A percentile compares a stretch with the other conserved stretches of the same genome.
These are phyloP conservation scores for Drosophila paucipuncta DNA, from an alignment of 2,888 invertebrate genomes.

Conservation along the genomic window DNA sequence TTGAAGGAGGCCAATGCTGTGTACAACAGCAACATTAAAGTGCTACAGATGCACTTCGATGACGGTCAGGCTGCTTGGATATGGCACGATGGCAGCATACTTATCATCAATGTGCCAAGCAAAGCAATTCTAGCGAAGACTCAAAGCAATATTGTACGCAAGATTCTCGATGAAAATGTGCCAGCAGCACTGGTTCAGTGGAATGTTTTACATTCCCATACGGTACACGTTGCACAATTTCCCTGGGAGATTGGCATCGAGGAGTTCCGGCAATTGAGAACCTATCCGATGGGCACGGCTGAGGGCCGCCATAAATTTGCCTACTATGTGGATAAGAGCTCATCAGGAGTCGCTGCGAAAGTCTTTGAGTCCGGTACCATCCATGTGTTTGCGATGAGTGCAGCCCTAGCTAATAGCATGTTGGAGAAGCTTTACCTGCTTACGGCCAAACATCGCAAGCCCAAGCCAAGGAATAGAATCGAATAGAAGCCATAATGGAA, in stretches of 20 bases:
- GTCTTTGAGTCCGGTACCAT: slow-evolving; percentile 43
- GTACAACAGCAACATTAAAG: slow-evolving; percentile 33
- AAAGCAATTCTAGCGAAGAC: slow-evolving; percentile 20
- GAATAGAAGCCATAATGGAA: background rate
- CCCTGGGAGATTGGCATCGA: slow-evolving; percentile 40
- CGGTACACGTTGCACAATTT: slow-evolving; percentile 21
- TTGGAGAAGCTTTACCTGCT: slow-evolving; percentile 37
- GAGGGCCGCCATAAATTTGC: slow-evolving; percentile 4
- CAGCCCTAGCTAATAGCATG: slow-evolving; percentile 32
- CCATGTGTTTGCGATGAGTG: slow-evolving; percentile 42
- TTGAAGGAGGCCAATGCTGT: slow-evolving; percentile 5
- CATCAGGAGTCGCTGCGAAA: slow-evolving; percentile 44
- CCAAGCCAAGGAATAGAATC: background rate
- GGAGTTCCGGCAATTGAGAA: slow-evolving; percentile 19
- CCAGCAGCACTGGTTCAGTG: background rate
- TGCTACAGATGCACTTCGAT: slow-evolving; percentile 37
- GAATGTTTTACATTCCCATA: slow-evolving; percentile 9
- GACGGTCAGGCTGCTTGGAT: slow-evolving; percentile 43
- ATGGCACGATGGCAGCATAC: slow-evolving; percentile 47
- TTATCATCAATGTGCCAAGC: slow-evolving; percentile 45
- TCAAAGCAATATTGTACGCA: slow-evolving; percentile 12
- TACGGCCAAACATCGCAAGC: slow-evolving; percentile 41
- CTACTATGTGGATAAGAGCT: slow-evolving; percentile 44
- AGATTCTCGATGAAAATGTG: background rate
- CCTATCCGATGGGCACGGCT: slow-evolving; percentile 3